Percentiles rank a stretch among this genome's conserved stretches.
Evolutionary conservation across 2,888 invertebrate genomes (phyloP).

Genomic region (Eupithecia tripunctaria): DNA sequence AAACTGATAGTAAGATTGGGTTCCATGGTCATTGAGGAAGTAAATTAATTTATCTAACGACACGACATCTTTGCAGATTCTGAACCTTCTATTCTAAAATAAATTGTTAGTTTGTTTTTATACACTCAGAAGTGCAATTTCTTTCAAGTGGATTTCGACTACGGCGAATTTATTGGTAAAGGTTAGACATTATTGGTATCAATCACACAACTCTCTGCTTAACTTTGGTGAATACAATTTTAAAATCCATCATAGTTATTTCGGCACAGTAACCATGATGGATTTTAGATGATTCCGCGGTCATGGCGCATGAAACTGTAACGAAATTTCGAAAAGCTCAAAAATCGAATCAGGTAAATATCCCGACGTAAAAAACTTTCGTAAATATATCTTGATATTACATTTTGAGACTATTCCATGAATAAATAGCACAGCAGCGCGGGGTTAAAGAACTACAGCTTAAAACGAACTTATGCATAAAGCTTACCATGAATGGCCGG

Average conservation of each 20-base stretch:
- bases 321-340: too few relatives aligned
- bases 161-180: too few relatives aligned
- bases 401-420: neutral
- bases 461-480: neutral
- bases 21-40: neutral
- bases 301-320: too few relatives aligned
- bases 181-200: neutral
- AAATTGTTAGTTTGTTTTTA: too few relatives aligned
- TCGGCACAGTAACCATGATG: too few relatives aligned
- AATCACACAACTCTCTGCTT: neutral
- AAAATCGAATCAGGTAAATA: too few relatives aligned
- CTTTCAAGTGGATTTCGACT: too few relatives aligned
- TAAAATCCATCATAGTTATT: too few relatives aligned
- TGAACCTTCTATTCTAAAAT: neutral
- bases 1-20: constrained; percentile 7
- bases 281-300: too few relatives aligned
- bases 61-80: neutral
- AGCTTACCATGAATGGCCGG: neutral
- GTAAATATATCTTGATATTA: too few relatives aligned
- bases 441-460: neutral
- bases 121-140: too few relatives aligned
- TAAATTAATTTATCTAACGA: neutral
- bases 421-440: neutral
- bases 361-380: too few relatives aligned
- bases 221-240: neutral